Conservation (phyloP, 2,797 vertebrate species). For the Tangara arthus region DNA sequence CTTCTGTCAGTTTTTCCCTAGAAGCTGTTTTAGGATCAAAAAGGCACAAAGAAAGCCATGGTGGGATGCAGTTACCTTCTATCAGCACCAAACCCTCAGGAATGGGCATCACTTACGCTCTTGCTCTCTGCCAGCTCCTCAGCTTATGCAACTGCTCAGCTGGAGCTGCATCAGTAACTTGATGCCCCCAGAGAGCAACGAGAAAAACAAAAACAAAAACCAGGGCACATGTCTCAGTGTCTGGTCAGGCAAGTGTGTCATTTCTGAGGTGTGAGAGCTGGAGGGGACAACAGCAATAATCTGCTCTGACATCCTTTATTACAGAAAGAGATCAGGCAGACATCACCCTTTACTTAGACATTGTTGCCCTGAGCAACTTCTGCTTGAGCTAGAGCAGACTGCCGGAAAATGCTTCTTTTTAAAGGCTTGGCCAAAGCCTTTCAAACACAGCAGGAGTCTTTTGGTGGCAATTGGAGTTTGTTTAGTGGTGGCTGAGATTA, state of each 20-base stretch:
- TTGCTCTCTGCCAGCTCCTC: neutral
- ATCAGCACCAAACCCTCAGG: neutral
- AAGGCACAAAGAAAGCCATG: neutral
- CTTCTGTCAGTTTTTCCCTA: neutral
- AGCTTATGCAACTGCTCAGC: neutral
- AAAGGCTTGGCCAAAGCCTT: neutral
- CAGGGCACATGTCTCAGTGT: neutral
- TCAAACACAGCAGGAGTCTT: neutral
- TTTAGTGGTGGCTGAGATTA: neutral
- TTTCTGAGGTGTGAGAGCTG: conserved; percentile 5
- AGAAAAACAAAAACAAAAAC: neutral
- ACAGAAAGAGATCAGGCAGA: neutral
- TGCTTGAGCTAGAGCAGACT: neutral
- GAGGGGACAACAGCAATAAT: conserved; percentile 3
- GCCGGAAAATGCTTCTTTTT: neutral
- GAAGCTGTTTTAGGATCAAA: neutral
- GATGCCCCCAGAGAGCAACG: neutral
- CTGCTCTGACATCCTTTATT: conserved; percentile 9
- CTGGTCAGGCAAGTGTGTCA: neutral
- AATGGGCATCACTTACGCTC: neutral
- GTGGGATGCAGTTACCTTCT: neutral
- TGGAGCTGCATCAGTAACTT: neutral
- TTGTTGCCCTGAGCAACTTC: neutral
- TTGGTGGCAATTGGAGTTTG: neutral
- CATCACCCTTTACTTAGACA: neutral